Evolutionary conservation across 2,888 invertebrate genomes (phyloP).

Genomic region (Zele albiditarsus): DNA sequence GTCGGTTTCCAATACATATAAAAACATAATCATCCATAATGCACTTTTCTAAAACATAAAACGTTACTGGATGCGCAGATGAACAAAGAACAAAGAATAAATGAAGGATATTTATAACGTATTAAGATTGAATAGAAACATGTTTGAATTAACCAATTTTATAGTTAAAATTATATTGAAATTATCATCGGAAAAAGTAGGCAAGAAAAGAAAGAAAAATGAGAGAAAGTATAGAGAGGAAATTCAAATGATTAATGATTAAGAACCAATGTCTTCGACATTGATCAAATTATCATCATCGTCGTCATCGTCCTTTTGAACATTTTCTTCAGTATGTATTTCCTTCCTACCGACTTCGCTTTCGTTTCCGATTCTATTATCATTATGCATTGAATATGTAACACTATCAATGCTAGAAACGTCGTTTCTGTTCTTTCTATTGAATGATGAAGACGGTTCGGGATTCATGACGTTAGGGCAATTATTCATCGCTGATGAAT

Average conservation of each 20-base stretch:
- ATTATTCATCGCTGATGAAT: conserved; percentile 48
- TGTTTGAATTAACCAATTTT: neutral
- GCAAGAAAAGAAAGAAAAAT: conserved; percentile 11
- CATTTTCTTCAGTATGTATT: neutral
- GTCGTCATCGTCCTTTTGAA: conserved; percentile 22
- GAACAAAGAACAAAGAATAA: neutral
- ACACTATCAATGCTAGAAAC: conserved; percentile 39
- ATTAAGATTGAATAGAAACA: neutral
- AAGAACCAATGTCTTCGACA: conserved; percentile 20
- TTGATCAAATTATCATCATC: conserved; percentile 33
- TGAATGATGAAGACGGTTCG: conserved; percentile 18
- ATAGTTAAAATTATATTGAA: neutral
- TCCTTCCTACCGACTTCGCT: neutral
- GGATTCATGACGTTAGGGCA: conserved; percentile 26
- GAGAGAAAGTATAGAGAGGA: conserved; percentile 1
- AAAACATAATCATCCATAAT: neutral
- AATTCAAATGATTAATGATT: conserved; percentile 7
- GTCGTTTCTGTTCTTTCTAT: conserved; percentile 14
- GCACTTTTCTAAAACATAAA: neutral
- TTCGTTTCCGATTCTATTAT: neutral
- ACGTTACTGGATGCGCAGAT: neutral
- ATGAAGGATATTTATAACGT: neutral
- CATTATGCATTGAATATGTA: neutral
- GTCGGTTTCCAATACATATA: neutral
- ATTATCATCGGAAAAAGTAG: neutral